Base-by-base conservation (phyloP, 2,888 invertebrate species). In the Pterostichus niger region DNA sequence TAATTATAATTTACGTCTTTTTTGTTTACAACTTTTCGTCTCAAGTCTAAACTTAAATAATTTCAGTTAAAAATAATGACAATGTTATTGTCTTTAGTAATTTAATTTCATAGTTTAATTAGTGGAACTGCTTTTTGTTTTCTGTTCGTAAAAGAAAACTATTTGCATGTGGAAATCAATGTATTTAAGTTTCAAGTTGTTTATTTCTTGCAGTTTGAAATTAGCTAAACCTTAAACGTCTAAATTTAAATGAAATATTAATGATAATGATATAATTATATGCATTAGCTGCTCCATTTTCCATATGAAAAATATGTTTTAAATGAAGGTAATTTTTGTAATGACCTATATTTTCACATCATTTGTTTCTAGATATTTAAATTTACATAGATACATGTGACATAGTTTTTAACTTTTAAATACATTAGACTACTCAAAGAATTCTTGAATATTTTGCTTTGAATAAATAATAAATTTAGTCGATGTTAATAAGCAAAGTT, bases 1-100 rank as follows among this genome's bases (percentile, higher is more conserved):
- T 71, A 44, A 71, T 71, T 71, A 71, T 71, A 71, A 71, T 44
- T 46, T 71, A 40, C 61, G 61, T 61, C 44, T 68, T 68, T 68
- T 68, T 68, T 68, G 40, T 40, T 68, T 68, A 40, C 44, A 35
- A 68, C 40, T 68, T 68, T 68, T 40, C 35, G 13, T 54, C 15
- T 54, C 54, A 54, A n/a, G 0, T 6, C 6, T 15, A 54, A 54
- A 54, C 40, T 40, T 40, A 40, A 33, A 33, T 64, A 35, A 7
- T 64, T 40, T 35, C 59, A 59, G 59, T n/a, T 24, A 13, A 64
- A 64, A 64, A 64, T 64, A 64, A 64, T 64, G 35, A 13, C n/a
- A n/a, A 64, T 64, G 33, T 64, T 64, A 64, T 64, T 49, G 2
- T 49, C 13, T 13, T 49, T 49, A n/a, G 49, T n/a, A 49, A 49